Evolutionary conservation across 2,888 invertebrate species (phyloP).

Genomic region (Cephus sareptanus): DNA sequence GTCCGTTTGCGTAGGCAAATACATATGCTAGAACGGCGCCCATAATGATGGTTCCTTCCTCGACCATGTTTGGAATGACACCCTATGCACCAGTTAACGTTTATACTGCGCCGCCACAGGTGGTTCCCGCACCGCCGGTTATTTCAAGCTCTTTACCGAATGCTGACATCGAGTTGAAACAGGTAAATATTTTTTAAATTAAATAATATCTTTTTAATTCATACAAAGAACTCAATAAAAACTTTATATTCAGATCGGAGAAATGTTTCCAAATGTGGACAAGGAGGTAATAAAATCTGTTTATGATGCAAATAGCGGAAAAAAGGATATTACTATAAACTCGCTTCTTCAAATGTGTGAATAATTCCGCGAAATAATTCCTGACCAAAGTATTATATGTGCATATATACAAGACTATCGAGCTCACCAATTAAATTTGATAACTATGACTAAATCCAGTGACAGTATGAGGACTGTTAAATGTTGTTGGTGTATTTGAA

Average conservation of each 20-base stretch:
- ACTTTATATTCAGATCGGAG: constrained; percentile 77
- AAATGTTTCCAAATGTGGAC: constrained; percentile 97
- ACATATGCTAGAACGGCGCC: constrained; percentile 70
- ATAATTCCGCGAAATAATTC: constrained; percentile 55
- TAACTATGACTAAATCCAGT: neutral
- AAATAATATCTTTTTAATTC: neutral
- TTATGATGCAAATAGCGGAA: constrained; percentile 87
- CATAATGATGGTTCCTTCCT: constrained; percentile 78
- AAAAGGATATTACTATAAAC: constrained; percentile 92
- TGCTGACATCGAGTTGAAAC: constrained; percentile 73
- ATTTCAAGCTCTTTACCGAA: constrained; percentile 63
- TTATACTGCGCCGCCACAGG: constrained; percentile 69
- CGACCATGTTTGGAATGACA: constrained; percentile 58
- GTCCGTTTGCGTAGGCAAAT: constrained; percentile 53
- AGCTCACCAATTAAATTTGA: neutral
- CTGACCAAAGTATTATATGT: neutral
- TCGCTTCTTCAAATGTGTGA: constrained; percentile 89
- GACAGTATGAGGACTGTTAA: neutral
- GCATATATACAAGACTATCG: neutral
- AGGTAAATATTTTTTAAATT: constrained; percentile 62
- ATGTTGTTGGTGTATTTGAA: neutral
- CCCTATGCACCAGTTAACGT: constrained; percentile 67
- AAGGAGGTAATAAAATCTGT: constrained; percentile 92
- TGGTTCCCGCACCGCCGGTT: constrained; percentile 40
- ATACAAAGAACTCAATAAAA: constrained; percentile 8